These are phyloP conservation scores for Trachelus stipa DNA, from an alignment of 2,888 invertebrate genomes.

Conservation along the genomic window DNA sequence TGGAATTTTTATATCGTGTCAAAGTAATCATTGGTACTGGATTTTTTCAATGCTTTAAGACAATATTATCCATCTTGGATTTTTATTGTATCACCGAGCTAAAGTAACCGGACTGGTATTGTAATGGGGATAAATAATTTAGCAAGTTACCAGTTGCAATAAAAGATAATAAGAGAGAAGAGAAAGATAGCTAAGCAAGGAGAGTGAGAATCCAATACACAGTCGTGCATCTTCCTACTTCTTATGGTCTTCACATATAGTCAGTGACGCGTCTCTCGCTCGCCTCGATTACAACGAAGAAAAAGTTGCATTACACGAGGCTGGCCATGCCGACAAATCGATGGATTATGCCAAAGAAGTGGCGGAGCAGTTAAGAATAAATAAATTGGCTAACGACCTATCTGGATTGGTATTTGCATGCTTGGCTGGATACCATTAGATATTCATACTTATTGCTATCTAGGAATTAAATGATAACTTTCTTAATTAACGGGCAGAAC, in stretches of 20 bases:
- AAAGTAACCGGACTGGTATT: no score
- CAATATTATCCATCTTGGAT: no score
- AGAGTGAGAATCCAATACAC: not conserved
- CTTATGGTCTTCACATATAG: conserved; percentile 57
- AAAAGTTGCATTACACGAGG: conserved; percentile 62
- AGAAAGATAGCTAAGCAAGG: conserved; percentile 20
- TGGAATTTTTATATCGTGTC: no score
- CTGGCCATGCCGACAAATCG: conserved; percentile 63
- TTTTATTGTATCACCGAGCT: no score
- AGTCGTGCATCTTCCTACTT: conserved; percentile 48
- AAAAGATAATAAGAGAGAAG: conserved; percentile 39
- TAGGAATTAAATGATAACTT: no score
- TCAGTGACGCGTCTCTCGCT: conserved; percentile 48
- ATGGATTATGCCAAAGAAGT: conserved; percentile 58
- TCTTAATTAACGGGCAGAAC: no score
- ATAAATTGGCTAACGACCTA: conserved; percentile 57
- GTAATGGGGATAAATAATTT: conserved; percentile 54
- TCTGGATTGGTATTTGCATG: no score
- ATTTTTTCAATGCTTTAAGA: no score
- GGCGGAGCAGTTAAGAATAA: conserved; percentile 46
- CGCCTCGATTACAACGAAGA: conserved; percentile 58
- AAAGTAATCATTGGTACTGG: no score
- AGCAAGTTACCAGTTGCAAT: conserved; percentile 46
- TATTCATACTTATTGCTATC: no score
- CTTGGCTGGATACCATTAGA: no score